Evolutionary conservation across 2,888 invertebrate genomes (phyloP).

Genomic region (Tyria jacobaeae): DNA sequence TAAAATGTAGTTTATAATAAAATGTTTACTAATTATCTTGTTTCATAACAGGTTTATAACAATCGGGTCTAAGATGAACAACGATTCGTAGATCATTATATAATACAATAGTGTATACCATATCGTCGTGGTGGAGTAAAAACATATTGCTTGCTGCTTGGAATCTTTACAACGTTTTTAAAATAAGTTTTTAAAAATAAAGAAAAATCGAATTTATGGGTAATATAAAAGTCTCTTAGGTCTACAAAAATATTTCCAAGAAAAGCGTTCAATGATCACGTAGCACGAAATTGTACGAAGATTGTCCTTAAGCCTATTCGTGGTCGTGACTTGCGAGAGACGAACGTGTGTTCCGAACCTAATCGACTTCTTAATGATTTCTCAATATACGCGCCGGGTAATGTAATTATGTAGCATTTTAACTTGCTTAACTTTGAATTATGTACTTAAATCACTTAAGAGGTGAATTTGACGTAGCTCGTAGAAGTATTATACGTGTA

Average conservation of each 20-base stretch:
- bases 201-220: not conserved
- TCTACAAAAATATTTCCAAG: not conserved
- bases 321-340: conserved; percentile 42
- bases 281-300: conserved; percentile 40
- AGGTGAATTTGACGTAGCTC: not conserved
- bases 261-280: conserved; percentile 17
- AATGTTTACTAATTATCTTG: no score
- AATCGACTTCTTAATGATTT: conserved; percentile 50
- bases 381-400: conserved; percentile 23
- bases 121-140: no score
- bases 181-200: no score
- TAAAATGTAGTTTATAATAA: no score
- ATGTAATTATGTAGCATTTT: conserved; percentile 39
- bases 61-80: no score
- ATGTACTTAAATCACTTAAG: not conserved
- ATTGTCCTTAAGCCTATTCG: conserved; percentile 38
- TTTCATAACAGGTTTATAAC: no score
- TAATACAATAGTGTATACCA: no score
- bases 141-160: no score
- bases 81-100: no score
- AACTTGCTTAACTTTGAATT: conserved; percentile 1
- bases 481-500: not conserved
- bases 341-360: conserved; percentile 37
- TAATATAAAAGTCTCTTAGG: not conserved
- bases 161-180: no score